Percentiles rank a stretch among this genome's conserved stretches.
Evolutionary conservation across 2,888 invertebrate genomes (phyloP).

Genomic region (Calameuta idolon): DNA sequence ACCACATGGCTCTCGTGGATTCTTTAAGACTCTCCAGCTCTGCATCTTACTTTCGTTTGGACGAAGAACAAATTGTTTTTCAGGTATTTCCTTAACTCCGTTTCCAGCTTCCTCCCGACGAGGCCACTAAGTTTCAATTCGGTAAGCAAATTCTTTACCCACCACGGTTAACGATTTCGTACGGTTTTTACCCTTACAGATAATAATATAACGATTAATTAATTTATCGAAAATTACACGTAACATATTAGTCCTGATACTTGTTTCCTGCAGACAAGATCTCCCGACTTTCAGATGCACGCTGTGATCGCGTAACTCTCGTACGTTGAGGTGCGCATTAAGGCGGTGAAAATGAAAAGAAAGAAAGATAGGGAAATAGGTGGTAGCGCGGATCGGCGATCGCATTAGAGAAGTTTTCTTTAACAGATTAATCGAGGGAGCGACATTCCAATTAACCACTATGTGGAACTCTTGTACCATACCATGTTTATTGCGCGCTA

Average conservation of each 20-base stretch:
- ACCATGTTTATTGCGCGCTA: conserved; percentile 42
- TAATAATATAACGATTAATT: background rate
- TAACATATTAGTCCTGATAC: background rate
- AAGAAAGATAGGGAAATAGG: conserved; percentile 17
- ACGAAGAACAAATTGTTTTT: background rate
- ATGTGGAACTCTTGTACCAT: conserved; percentile 14
- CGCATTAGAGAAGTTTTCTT: conserved; percentile 29
- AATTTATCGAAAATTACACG: background rate
- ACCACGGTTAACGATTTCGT: background rate
- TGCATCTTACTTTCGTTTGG: background rate
- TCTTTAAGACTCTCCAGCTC: background rate
- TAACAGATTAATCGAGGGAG: conserved; percentile 59
- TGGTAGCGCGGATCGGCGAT: conserved; percentile 17
- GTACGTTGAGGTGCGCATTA: background rate
- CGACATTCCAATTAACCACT: conserved; percentile 58
- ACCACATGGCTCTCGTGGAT: conserved; percentile 49
- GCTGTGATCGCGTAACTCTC: background rate
- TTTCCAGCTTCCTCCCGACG: background rate
- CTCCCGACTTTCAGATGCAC: background rate
- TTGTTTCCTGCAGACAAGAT: background rate
- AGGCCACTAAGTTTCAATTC: background rate
- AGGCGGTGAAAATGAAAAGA: conserved; percentile 29
- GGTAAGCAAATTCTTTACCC: background rate
- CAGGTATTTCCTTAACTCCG: background rate
- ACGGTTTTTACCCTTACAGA: background rate